phyloP scores from a whole-genome alignment of 2,113 vertebrate species.

The Aphelocoma coerulescens region DNA sequence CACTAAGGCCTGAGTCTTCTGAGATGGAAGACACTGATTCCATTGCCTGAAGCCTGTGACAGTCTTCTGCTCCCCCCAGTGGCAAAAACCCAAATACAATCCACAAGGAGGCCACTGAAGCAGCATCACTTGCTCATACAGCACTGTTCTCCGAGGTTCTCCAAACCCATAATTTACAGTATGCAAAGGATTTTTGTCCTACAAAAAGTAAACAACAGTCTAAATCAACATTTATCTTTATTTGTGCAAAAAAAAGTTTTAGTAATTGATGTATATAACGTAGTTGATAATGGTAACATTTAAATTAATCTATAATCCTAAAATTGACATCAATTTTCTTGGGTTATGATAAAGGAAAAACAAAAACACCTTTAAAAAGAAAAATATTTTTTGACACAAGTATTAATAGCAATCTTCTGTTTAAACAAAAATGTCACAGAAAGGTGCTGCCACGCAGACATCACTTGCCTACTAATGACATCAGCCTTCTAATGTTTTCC shows the following conservation, averaged over 20 bases:
- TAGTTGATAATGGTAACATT: background rate
- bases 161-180: background rate
- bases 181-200: background rate
- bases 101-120: background rate
- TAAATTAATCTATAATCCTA: background rate
- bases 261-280: background rate
- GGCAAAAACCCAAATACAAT: background rate
- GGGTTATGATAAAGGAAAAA: background rate
- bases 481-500: background rate
- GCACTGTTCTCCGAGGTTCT: background rate
- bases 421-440: background rate
- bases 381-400: background rate
- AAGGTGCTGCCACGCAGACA: background rate
- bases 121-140: background rate
- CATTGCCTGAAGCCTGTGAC: background rate
- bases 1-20: background rate
- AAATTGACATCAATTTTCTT: background rate
- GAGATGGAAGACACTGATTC: background rate
- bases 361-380: background rate
- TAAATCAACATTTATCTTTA: background rate
- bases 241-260: background rate
- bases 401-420: background rate
- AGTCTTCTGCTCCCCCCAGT: conserved; percentile 51
- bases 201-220: background rate
- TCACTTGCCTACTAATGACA: background rate